Base-by-base conservation (phyloP, 2,888 invertebrate species). In the Falcaria lacertinaria region DNA sequence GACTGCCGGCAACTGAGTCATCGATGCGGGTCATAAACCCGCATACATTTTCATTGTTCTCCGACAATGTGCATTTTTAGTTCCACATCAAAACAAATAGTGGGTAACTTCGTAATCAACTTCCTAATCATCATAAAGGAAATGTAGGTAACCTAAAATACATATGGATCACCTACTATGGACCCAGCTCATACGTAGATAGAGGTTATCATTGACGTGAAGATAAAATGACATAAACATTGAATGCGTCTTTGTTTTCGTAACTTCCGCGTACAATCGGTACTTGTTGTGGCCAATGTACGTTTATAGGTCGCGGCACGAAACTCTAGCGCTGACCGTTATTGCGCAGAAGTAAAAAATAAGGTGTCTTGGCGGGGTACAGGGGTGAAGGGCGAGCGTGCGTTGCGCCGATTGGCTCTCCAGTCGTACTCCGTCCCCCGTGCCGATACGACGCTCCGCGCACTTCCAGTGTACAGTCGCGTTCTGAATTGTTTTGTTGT, bases 211-310 rank as follows among this genome's bases (percentile, higher is more conserved):
- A 37, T 28, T 14, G 33, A 25, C 15, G 39, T 2, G 8, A 37
- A 22, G 22, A 45, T 47, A 49, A 19, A 32, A 43, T 13, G 28
- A 41, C 43, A 49, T 51, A 53, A 53, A 53, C 44, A 48, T 25
- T 13, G 15, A 35, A 33, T 42, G 42, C 48, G 50, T 48, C 47
- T 48, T 33, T 40, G 35, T 33, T 32, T 13, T 36, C 38, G 39
- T 42, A 41, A 34, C 42, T 49, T 51, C 43, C 54, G 47, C 43
- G 44, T 48, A 42, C 8, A 34, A 2, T 15, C 8, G 34, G 8
- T 7, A 2, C 22, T 7, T 37, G 15, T 37, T 37, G 14, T 22
- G 14, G 19, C 22, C 7, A 28, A 11, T 28, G 11, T 28, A 28
- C 28, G 11, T 25, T 25, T 8, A 25, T n/a, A n/a, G n/a, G n/a